A percentile compares a stretch with the other conserved stretches of the same genome.
Conservation (phyloP, 2,797 vertebrate species). For the Gastrophryne carolinensis region DNA sequence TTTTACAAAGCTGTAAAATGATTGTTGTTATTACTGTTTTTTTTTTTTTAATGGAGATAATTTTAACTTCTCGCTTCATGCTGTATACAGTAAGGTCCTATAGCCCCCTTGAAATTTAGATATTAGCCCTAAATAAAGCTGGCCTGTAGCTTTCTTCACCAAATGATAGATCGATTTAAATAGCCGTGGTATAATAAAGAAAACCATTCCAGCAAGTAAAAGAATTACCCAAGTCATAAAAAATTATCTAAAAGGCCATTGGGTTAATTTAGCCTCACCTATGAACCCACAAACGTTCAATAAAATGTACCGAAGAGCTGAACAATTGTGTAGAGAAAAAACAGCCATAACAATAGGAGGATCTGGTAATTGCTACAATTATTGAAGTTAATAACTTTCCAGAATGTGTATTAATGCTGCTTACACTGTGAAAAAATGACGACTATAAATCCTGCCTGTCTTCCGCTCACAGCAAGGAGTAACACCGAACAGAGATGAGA, state of each 20-base stretch:
- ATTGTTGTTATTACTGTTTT: too few relatives aligned
- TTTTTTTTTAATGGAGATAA: too few relatives aligned
- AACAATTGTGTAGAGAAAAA: not conserved
- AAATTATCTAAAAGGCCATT: not conserved
- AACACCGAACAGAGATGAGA: not conserved
- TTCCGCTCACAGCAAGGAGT: slow-evolving; percentile 27
- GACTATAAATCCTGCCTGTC: slow-evolving; percentile 43
- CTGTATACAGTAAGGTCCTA: too few relatives aligned
- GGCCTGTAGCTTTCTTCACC: too few relatives aligned
- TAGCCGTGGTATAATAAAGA: not conserved
- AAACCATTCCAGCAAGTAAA: not conserved
- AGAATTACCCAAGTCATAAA: not conserved
- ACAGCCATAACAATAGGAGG: slow-evolving; percentile 41
- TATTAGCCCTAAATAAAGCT: too few relatives aligned
- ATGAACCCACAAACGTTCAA: slow-evolving; percentile 1
- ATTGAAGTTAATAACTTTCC: slow-evolving; percentile 44
- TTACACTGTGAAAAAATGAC: slow-evolving; percentile 45
- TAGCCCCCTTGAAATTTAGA: too few relatives aligned
- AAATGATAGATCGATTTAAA: too few relatives aligned
- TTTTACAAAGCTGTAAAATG: too few relatives aligned
- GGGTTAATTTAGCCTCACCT: slow-evolving; percentile 22
- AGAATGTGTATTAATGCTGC: slow-evolving; percentile 42
- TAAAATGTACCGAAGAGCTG: not conserved
- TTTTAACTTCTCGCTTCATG: too few relatives aligned
- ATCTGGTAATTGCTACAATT: slow-evolving; percentile 48